phyloP scores from a whole-genome alignment of 2,888 invertebrate genomes.

The Melinaea marsaeus region DNA sequence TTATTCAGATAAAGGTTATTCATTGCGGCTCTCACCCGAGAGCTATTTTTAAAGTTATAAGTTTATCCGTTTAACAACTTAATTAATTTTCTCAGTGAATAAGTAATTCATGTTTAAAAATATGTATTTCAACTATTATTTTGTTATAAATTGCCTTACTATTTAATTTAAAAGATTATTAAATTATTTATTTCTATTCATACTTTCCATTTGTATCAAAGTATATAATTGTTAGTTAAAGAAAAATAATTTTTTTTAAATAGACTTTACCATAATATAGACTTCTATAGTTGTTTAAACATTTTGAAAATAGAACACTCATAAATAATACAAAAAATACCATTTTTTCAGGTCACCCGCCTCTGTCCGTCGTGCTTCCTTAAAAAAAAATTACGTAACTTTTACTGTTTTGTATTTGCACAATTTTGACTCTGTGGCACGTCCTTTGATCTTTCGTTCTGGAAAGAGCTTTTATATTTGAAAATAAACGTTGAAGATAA shows the following conservation, averaged over 20 bases:
- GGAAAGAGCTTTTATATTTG: constrained; percentile 12
- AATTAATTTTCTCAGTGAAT: background rate
- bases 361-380: constrained; percentile 9
- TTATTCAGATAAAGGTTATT: constrained; percentile 4
- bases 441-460: constrained; percentile 25
- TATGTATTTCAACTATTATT: background rate
- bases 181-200: too few relatives aligned
- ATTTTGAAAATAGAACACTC: background rate
- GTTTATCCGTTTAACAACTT: background rate
- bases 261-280: too few relatives aligned
- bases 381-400: constrained; percentile 7
- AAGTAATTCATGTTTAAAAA: background rate
- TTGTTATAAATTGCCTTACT: too few relatives aligned
- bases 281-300: background rate
- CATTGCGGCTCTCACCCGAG: background rate
- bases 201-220: too few relatives aligned
- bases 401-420: constrained; percentile 15
- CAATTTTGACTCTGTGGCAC: constrained; percentile 22
- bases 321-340: constrained; percentile 6
- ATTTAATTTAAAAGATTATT: too few relatives aligned
- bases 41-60: background rate
- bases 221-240: too few relatives aligned
- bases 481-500: constrained; percentile 8
- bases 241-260: too few relatives aligned
- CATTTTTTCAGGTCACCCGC: constrained; percentile 6